Evolutionary conservation across 2,888 invertebrate genomes (phyloP).

Genomic region (Scaptomyza polygonia): DNA sequence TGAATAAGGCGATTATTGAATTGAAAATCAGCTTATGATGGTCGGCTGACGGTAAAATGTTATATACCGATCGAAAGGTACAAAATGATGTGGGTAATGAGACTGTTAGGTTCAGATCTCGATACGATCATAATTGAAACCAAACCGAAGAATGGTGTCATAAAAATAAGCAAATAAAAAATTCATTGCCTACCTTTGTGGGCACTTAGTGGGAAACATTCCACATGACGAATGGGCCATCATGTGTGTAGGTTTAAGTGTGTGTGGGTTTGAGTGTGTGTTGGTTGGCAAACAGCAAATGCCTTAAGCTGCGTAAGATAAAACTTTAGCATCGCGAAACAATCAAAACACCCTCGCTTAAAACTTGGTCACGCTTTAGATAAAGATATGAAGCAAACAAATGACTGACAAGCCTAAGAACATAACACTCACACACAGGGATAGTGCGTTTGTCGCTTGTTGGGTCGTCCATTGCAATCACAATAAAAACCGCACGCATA

Average conservation of each 20-base stretch:
- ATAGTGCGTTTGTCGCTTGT: slow-evolving; percentile 10
- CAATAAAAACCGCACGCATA: slow-evolving; percentile 78
- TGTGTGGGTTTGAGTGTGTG: slow-evolving; percentile 9
- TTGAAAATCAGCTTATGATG: too few relatives aligned
- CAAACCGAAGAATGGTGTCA: slow-evolving; percentile 40
- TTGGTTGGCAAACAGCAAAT: slow-evolving; percentile 55
- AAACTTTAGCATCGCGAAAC: slow-evolving; percentile 48
- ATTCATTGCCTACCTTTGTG: slow-evolving; percentile 59
- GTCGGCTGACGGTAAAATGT: too few relatives aligned
- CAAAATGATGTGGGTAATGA: too few relatives aligned
- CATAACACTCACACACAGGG: slow-evolving; percentile 9
- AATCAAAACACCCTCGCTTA: slow-evolving; percentile 70
- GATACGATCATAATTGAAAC: slow-evolving; percentile 50
- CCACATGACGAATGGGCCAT: slow-evolving; percentile 47
- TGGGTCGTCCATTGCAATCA: slow-evolving; percentile 71
- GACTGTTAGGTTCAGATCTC: background rate
- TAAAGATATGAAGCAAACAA: slow-evolving; percentile 56
- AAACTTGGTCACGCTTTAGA: slow-evolving; percentile 64
- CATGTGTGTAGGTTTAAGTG: too few relatives aligned
- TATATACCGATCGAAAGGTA: too few relatives aligned
- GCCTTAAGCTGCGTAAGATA: slow-evolving; percentile 72
- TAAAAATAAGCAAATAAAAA: slow-evolving; percentile 39
- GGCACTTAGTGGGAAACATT: slow-evolving; percentile 53
- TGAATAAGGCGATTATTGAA: too few relatives aligned
- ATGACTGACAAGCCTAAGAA: slow-evolving; percentile 22